Conservation (phyloP, 2,113 vertebrate species). For the Pomatorhinus ruficollis region DNA sequence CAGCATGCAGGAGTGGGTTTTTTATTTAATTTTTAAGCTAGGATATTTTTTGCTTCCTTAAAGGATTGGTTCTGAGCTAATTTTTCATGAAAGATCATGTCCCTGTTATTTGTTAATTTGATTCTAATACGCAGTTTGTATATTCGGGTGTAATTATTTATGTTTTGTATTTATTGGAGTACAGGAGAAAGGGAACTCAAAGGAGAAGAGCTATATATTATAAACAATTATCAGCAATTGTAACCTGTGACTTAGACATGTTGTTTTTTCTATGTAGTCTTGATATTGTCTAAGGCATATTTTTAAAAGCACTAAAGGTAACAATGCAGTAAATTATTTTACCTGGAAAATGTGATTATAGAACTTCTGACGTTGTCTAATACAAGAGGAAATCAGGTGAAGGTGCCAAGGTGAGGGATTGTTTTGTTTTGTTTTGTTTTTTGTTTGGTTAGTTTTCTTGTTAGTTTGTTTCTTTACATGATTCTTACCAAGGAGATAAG, state of each 20-base stretch:
- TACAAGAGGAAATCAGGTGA: neutral
- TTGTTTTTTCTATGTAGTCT: neutral
- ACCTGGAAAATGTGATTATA: fast-evolving
- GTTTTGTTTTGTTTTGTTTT: neutral
- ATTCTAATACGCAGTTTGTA: neutral
- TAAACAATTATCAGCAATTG: neutral
- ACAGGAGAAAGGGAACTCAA: neutral
- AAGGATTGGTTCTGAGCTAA: neutral
- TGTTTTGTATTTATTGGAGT: neutral
- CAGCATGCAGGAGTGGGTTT: neutral
- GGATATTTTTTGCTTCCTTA: neutral
- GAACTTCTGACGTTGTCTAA: neutral
- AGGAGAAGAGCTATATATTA: neutral
- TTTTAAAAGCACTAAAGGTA: neutral
- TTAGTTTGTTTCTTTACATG: neutral
- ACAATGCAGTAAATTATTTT: neutral
- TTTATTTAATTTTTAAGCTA: neutral
- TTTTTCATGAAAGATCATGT: neutral
- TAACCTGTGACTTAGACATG: neutral
- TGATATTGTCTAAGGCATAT: neutral
- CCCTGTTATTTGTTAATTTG: neutral
- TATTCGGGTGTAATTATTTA: neutral
- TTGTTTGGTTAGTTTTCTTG: neutral
- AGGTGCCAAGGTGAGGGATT: neutral
- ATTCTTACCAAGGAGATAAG: neutral